phyloP scores from a whole-genome alignment of 2,797 vertebrate species.

The Onychomys arenicola region DNA sequence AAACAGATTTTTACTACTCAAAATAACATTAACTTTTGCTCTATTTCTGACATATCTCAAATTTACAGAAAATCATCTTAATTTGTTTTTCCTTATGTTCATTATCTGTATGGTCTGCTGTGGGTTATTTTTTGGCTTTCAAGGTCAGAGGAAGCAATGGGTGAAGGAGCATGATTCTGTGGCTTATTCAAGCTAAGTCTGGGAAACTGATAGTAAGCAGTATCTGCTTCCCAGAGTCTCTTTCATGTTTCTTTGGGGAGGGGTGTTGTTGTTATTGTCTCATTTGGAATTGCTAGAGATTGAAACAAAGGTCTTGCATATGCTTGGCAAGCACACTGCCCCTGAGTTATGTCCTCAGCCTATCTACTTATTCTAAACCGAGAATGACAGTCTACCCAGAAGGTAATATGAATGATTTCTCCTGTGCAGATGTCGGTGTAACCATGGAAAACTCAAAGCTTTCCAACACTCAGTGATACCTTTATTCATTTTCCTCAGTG shows the following conservation, averaged over 20 bases:
- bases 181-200: conserved; percentile 13
- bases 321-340: not conserved
- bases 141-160: conserved; percentile 16
- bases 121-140: not conserved
- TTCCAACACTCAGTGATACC: not conserved
- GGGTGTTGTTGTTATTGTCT: not conserved
- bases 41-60: conserved; percentile 5
- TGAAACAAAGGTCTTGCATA: not conserved
- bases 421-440: not conserved
- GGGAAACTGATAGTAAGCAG: not conserved
- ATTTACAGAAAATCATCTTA: not conserved
- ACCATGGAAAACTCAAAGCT: not conserved
- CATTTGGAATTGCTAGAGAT: not conserved
- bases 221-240: not conserved
- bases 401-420: not conserved
- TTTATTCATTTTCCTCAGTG: not conserved
- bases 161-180: not conserved
- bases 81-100: not conserved
- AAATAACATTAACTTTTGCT: not conserved
- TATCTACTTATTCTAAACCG: not conserved
- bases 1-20: not conserved
- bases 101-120: conserved; percentile 9
- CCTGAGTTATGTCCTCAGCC: not conserved
- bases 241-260: not conserved
- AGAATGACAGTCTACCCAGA: not conserved